Evolutionary conservation across 2,797 vertebrate genomes (phyloP).

Genomic region (Oreortyx pictus): DNA sequence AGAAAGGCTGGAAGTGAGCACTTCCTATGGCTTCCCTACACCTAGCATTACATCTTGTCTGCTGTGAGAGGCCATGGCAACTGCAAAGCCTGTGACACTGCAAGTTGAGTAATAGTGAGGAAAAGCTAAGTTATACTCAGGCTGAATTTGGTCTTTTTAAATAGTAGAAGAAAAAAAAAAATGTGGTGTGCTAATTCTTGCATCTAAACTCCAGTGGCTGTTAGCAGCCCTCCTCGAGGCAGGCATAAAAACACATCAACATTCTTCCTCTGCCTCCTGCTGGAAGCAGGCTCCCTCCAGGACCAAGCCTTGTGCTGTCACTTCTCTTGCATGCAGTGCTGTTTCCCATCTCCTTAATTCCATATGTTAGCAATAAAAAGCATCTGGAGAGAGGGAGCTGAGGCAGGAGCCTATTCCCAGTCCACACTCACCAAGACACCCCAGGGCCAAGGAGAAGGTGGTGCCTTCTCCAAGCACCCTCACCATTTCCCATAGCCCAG

Average conservation of each 20-base stretch:
- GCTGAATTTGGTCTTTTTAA: not conserved
- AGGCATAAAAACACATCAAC: slow-evolving; percentile 21
- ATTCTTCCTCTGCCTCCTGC: slow-evolving; percentile 52
- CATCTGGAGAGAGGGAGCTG: not conserved
- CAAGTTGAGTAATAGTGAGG: not conserved
- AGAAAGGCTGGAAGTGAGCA: slow-evolving; percentile 18
- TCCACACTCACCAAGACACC: not conserved
- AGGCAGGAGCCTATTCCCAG: not conserved
- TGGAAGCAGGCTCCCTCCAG: not conserved
- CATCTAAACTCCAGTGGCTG: slow-evolving; percentile 1
- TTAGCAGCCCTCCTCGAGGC: slow-evolving; percentile 31
- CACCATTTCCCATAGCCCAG: not conserved
- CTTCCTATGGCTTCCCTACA: slow-evolving; percentile 1
- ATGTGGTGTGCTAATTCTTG: not conserved
- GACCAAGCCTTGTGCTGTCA: slow-evolving; percentile 35
- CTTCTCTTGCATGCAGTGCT: not conserved
- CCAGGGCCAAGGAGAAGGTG: not conserved
- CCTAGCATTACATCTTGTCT: not conserved
- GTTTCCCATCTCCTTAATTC: not conserved
- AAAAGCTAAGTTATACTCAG: not conserved
- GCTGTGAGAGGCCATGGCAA: not conserved
- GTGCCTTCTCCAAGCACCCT: not conserved
- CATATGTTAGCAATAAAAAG: not conserved
- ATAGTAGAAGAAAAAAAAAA: not conserved
- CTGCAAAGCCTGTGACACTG: accelerated